Conservation (phyloP, 2,888 invertebrate species). For the Candidula unifasciata region DNA sequence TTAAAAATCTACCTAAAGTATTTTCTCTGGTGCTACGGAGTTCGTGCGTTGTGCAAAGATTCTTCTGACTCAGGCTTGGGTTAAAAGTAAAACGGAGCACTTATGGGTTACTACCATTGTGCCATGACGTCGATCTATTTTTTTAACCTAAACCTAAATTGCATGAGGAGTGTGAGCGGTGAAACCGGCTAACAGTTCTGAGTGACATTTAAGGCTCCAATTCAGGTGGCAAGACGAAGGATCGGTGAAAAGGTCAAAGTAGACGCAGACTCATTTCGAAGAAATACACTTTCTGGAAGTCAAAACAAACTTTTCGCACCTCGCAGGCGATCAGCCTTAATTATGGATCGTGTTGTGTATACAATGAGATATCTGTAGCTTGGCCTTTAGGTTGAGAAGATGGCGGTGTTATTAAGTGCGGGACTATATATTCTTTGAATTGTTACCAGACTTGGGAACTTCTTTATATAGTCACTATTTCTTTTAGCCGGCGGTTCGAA, state of each 20-base stretch:
- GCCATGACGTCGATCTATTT: too few species aligned
- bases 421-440: too few species aligned
- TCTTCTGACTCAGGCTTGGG: too few species aligned
- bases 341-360: slow-evolving; percentile 36
- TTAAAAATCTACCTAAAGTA: too few species aligned
- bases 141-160: too few species aligned
- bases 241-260: slow-evolving; percentile 20
- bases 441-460: too few species aligned
- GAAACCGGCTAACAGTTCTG: background rate
- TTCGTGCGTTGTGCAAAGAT: too few species aligned
- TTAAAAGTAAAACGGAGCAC: too few species aligned
- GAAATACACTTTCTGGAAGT: background rate
- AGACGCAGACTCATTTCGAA: slow-evolving; percentile 11
- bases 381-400: background rate
- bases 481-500: too few species aligned
- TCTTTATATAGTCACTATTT: too few species aligned
- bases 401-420: slow-evolving; percentile 25
- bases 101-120: too few species aligned
- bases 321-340: slow-evolving; percentile 28
- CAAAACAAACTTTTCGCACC: slow-evolving; percentile 33
- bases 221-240: background rate
- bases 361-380: background rate
- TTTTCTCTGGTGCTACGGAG: too few species aligned
- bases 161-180: background rate
- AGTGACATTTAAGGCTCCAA: slow-evolving; percentile 28